Base-by-base conservation (phyloP, 2,888 invertebrate genomes). In the Scaptomyza parva region DNA sequence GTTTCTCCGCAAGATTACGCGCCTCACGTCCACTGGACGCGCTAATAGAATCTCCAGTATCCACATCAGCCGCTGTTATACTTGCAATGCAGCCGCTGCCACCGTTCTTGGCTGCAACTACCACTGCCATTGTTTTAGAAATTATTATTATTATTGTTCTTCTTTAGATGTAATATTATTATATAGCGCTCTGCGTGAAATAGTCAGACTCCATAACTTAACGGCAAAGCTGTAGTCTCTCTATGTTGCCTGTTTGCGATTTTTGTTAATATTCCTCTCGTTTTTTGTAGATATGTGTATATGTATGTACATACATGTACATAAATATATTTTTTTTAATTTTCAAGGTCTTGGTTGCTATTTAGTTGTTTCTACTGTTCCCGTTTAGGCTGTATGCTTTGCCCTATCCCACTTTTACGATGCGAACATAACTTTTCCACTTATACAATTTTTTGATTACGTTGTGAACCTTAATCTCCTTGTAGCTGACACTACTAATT, bases 1-100 rank as follows among this genome's bases (percentile, higher is more conserved):
- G 95, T 92, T 98, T 98, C 91, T 98, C 98, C 7, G 97, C 97
- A 89, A 95, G 93, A 90, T 98, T 98, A 60, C 98, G 94, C 81
- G 96, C 94, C 89, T 96, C 95, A 57, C 97, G 94, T 65, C 95
- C 95, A 88, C 95, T 95, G 92, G 85, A 69, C 2, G 78, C 70
- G 20, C 77, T 67, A 6, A 51, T 68, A n/a, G 41, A 63, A 12
- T 70, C 69, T 45, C 30, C 59, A 17, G 64, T 18, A 28, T 79
- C 75, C 6, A 48, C 41, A n/a, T 48, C 60, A 47, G 61, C 57
- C 51, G 67, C 39, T 61, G 81, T 74, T 74, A 78, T 70, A 68
- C 57, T 57, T 64, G 76, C 66, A 67, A 66, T 67, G 76, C 76
- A 59, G 53, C 53, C 59, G 52, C 41, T 48, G 51, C 61, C 40